These are phyloP conservation scores for Melanostigma gelatinosum DNA, from an alignment of 2,113 vertebrate species.

Conservation along the genomic window DNA sequence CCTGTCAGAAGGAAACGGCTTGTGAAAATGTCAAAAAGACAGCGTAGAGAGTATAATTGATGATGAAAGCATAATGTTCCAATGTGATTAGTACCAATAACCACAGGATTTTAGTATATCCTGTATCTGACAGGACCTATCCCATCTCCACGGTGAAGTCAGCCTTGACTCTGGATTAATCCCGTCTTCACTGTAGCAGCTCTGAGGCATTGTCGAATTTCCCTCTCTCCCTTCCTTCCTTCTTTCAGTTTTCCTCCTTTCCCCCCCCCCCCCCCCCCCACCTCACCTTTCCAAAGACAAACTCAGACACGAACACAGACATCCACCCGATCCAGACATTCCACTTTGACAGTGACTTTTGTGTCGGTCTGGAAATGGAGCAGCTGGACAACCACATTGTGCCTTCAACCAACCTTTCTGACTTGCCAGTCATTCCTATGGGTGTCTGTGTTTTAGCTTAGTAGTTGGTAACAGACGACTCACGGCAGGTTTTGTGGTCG, in stretches of 20 bases:
- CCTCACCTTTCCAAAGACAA: constrained; percentile 35
- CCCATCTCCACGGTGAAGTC: constrained; percentile 35
- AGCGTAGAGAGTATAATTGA: constrained; percentile 19
- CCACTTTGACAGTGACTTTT: constrained; percentile 59
- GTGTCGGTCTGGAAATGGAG: constrained; percentile 64
- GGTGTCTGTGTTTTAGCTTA: constrained; percentile 70
- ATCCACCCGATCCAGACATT: constrained; percentile 65
- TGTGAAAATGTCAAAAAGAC: constrained; percentile 37
- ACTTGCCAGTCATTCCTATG: constrained; percentile 49
- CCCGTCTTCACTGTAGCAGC: background rate
- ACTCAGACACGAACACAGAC: constrained; percentile 62
- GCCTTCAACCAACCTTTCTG: constrained; percentile 55
- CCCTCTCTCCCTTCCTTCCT: background rate
- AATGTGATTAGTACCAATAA: constrained; percentile 32
- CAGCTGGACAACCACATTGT: constrained; percentile 67
- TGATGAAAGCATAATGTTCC: constrained; percentile 41
- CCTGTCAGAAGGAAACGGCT: constrained; percentile 45
- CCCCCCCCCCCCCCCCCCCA: background rate
- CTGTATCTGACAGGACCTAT: constrained; percentile 43
- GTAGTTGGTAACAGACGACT: constrained; percentile 50
- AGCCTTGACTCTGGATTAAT: constrained; percentile 25
- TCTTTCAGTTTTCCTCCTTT: constrained; percentile 11
- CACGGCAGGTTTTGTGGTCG: constrained; percentile 27
- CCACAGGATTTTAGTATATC: constrained; percentile 52
- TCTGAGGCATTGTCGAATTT: constrained; percentile 3